Conservation (phyloP, 2,113 vertebrate genomes). For the Rhadina sibilatrix region DNA sequence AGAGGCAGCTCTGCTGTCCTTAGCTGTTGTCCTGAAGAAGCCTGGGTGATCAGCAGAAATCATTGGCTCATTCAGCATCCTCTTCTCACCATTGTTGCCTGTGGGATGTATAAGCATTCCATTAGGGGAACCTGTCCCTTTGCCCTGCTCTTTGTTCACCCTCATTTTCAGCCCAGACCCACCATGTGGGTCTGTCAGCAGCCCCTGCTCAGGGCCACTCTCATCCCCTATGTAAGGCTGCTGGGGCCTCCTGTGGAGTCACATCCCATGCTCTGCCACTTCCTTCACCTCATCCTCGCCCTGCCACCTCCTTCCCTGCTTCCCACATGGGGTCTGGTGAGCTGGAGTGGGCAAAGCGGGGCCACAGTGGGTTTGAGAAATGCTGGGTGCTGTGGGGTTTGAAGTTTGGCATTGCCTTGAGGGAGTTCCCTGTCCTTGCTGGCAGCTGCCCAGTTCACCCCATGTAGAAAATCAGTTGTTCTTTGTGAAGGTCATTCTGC, state of each 20-base stretch:
- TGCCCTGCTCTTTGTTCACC: background rate
- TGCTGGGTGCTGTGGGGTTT: accelerated
- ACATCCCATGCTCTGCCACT: background rate
- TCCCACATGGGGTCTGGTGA: accelerated
- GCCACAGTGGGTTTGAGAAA: accelerated
- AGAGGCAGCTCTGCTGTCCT: background rate
- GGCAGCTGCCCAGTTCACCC: background rate
- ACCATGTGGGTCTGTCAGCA: background rate
- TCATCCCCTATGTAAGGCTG: accelerated
- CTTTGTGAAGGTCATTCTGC: background rate
- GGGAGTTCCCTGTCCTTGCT: background rate
- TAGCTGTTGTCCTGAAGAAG: background rate
- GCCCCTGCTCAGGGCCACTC: accelerated
- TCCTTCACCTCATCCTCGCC: accelerated
- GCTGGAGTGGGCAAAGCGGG: accelerated
- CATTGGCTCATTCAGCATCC: background rate
- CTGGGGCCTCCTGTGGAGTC: accelerated
- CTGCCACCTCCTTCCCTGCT: background rate
- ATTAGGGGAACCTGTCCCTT: background rate
- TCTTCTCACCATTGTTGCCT: background rate
- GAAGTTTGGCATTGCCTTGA: background rate
- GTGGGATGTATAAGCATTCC: background rate
- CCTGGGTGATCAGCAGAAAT: background rate
- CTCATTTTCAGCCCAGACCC: background rate
- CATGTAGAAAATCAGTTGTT: background rate